Evolutionary conservation across 2,888 invertebrate species (phyloP), one percentile per base, ranked within the genome.

Genomic region (Cheilosia vulpina): DNA sequence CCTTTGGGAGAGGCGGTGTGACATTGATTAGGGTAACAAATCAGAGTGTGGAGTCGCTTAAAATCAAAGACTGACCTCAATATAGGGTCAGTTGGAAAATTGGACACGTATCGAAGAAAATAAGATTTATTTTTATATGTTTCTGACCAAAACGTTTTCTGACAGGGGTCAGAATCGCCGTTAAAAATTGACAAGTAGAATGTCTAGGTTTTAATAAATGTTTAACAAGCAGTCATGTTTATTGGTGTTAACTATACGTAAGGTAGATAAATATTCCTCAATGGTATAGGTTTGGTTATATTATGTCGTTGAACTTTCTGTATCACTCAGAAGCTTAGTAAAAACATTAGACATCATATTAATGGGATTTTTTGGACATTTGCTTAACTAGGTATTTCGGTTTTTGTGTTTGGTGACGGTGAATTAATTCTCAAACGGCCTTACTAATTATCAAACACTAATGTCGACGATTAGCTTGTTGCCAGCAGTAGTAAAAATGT

Each of bases 11-110:
- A 75, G 55, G 13, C 38, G 13, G 47, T 58, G 57, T 65, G 75
- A 75, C 75, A 75, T 57, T 75, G 75, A 75, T 58, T 58, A 41
- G 66, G 75, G 75, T 75, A 41, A 58, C 50, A 57, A 50, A 75
- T 75, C 57, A 50, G 17, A 34, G 57, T 31, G 57, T 34, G 24
- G 47, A 69, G 47, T 60, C 41, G 19, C 21, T 60, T 72, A 15
- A 71, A 72, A 72, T 72, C 52, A 72, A 53, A 41, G 41, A 53
- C 19, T 58, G 47, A 50, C 47, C 71, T 58, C 58, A 60, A 71
- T 57, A 13, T 11, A 34, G 43, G 57, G 45, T 34, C 45, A 60
- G n/a, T 38, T 50, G 38, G 47, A 50, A 50, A 60, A 60, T 24
- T 47, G 58, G 38, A 50, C 34, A 47, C 27, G 45, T 21, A 71